Percentiles rank a stretch among this genome's conserved stretches.
Conservation (phyloP, 2,797 vertebrate species). For the Aeoliscus strigatus region DNA sequence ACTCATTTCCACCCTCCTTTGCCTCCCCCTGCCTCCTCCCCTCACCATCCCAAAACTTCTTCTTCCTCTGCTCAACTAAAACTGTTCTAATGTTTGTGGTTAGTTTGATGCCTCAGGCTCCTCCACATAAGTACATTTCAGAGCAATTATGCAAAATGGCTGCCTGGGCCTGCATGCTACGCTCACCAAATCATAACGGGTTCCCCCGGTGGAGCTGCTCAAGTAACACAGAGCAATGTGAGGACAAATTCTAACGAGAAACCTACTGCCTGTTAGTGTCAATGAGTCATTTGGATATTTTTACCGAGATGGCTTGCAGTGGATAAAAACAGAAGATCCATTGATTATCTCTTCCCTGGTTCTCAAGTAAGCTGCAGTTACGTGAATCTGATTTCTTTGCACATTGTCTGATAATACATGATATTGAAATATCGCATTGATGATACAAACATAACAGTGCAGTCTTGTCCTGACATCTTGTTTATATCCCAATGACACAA, state of each 20-base stretch:
- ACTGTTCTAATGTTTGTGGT: conserved; percentile 67
- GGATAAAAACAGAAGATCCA: conserved; percentile 14
- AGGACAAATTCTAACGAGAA: conserved; percentile 37
- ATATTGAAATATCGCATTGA: too few species aligned
- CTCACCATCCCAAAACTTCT: conserved; percentile 30
- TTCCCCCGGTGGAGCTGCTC: conserved; percentile 52
- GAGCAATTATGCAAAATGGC: conserved; percentile 72
- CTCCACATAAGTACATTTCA: conserved; percentile 69
- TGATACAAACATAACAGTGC: too few species aligned
- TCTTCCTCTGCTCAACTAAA: conserved; percentile 44
- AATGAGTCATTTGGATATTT: conserved; percentile 38
- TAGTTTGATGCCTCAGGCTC: conserved; percentile 60
- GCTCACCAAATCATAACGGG: conserved; percentile 63
- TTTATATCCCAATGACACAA: too few species aligned
- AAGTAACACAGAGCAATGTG: conserved; percentile 60
- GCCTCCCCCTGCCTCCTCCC: conserved; percentile 10
- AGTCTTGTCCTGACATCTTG: too few species aligned
- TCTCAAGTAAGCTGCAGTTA: too few species aligned
- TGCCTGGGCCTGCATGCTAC: conserved; percentile 56
- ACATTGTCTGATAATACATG: too few species aligned
- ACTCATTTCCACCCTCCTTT: conserved; percentile 8
- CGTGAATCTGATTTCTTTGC: too few species aligned
- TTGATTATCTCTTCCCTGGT: too few species aligned
- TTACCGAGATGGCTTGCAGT: conserved; percentile 14
- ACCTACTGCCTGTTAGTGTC: conserved; percentile 27